Conservation (phyloP, 1,140 invertebrate genomes). For the Planococcus citri region DNA sequence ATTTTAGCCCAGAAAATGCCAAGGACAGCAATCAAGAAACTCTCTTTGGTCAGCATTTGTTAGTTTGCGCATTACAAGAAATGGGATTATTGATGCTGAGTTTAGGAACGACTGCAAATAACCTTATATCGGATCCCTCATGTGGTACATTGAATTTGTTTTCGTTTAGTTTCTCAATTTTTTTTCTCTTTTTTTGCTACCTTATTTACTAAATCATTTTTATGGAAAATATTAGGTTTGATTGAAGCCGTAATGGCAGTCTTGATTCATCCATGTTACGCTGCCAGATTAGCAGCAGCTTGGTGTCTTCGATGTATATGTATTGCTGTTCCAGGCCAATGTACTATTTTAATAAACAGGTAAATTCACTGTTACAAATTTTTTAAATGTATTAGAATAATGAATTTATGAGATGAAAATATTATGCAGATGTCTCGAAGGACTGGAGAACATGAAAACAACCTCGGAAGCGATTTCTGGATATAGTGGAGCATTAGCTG, state of each 20-base stretch:
- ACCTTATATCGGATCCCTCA: slow-evolving; percentile 73
- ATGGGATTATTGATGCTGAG: slow-evolving; percentile 70
- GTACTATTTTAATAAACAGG: slow-evolving; percentile 82
- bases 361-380: slow-evolving; percentile 22
- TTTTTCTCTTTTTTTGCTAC: neutral
- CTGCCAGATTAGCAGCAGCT: slow-evolving; percentile 79
- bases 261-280: slow-evolving; percentile 82
- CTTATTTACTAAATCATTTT: too few relatives aligned
- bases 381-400: slow-evolving; percentile 5
- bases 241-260: slow-evolving; percentile 60
- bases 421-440: slow-evolving; percentile 51
- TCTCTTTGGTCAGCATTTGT: slow-evolving; percentile 82
- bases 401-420: neutral
- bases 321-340: slow-evolving; percentile 82
- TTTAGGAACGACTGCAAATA: slow-evolving; percentile 81
- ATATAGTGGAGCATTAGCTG: slow-evolving; percentile 85
- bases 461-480: slow-evolving; percentile 88
- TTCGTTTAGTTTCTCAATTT: neutral
- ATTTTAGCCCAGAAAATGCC: slow-evolving; percentile 78
- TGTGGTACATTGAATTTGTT: slow-evolving; percentile 45
- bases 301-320: slow-evolving; percentile 89
- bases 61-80: slow-evolving; percentile 89
- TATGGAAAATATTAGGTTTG: slow-evolving; percentile 31
- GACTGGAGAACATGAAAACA: slow-evolving; percentile 74
- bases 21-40: slow-evolving; percentile 82